These are phyloP conservation scores for Acipenser ruthenus DNA, from an alignment of 2,797 vertebrate genomes.

Conservation along the genomic window DNA sequence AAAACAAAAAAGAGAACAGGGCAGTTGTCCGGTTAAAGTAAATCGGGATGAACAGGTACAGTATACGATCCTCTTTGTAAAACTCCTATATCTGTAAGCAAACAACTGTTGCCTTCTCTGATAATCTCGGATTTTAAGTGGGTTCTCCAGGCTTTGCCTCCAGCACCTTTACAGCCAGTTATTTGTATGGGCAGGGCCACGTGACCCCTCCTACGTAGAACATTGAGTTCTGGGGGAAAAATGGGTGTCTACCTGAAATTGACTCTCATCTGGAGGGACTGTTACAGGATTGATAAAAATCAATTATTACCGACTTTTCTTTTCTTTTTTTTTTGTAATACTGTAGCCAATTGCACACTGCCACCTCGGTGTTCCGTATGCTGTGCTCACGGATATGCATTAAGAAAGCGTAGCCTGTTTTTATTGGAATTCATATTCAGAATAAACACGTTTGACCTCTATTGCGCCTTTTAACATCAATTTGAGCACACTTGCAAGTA, in stretches of 20 bases:
- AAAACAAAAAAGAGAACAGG: too few relatives aligned
- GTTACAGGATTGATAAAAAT: conserved; percentile 1
- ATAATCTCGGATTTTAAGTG: conserved; percentile 56
- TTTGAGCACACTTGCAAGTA: too few relatives aligned
- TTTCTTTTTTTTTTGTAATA: not conserved
- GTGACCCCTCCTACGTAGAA: conserved; percentile 58
- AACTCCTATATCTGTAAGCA: conserved; percentile 29
- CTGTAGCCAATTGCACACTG: not conserved
- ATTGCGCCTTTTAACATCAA: too few relatives aligned
- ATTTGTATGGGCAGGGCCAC: conserved; percentile 56
- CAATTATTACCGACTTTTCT: not conserved
- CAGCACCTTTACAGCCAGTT: conserved; percentile 41
- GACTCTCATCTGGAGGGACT: conserved; percentile 21
- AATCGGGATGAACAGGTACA: too few relatives aligned
- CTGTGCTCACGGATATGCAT: too few relatives aligned
- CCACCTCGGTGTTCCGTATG: not conserved
- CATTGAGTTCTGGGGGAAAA: conserved; percentile 27
- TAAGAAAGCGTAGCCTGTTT: too few relatives aligned
- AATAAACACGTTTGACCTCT: too few relatives aligned
- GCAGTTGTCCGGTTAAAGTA: too few relatives aligned
- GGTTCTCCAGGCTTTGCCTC: conserved; percentile 45
- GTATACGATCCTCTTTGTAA: not conserved
- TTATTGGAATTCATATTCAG: too few relatives aligned
- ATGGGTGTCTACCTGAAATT: conserved; percentile 26
- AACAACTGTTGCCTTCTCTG: conserved; percentile 35